Evolutionary conservation across 2,113 vertebrate species (phyloP), one percentile per base, ranked within the genome.

Genomic region (Brachirus orientalis): DNA sequence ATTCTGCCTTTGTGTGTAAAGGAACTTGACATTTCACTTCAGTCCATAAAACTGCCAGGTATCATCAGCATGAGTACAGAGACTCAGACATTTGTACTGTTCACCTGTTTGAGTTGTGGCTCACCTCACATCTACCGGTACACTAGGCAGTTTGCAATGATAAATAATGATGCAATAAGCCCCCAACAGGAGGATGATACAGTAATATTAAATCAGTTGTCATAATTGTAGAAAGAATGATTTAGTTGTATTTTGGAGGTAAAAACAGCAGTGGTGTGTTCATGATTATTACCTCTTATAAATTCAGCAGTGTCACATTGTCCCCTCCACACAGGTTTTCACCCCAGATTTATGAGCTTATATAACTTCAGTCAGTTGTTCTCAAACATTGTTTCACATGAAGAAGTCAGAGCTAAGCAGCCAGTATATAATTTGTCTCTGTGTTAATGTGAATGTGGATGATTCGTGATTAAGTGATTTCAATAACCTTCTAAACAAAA

Each of bases 51-150:
- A 14, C 17, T 48, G 66, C 60, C 69, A 48, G 53, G 22, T 51
- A 16, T 68, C 63, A 16, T 68, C 63, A 80, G 28, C 61, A 57
- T 46, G 62, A 80, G 75, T 8, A 69, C 58, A 51, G 45, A 76
- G 84, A 81, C 46, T 86, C 81, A 77, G 64, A 35, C 55, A 0
- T 2, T 73, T 69, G 57, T 69, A 47, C 56, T 16, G 62, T 48
- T 84, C 74, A 80, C 79, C 79, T 83, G 76, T 72, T 82, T 60
- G 73, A 55, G 40, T 80, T 69, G 75, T 66, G 65, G 61, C 65
- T 79, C 70, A 61, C 60, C 43, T 69, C 75, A 61, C 40, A 64
- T 19, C 72, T 63, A 67, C n/a, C n/a, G n/a, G n/a, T n/a, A n/a
- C 73, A 73, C 66, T 78, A 75, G 82, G 79, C 71, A 76, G 77